Evolutionary conservation across 1,140 invertebrate species (phyloP).

Genomic region (Dermatophagoides farinae): DNA sequence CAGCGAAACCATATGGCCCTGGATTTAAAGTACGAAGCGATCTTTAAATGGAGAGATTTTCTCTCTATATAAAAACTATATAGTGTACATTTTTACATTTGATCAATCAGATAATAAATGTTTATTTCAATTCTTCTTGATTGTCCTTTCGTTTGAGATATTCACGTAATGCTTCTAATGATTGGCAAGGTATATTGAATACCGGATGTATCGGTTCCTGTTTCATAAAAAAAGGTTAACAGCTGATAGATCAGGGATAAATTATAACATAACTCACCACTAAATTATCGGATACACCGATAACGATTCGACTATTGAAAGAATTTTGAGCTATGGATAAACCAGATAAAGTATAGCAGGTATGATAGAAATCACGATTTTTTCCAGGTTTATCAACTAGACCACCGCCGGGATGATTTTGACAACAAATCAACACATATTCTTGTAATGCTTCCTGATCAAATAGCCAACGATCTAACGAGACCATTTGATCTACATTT

Average conservation of each 20-base stretch:
- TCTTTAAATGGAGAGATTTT: conserved; percentile 32
- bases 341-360: conserved; percentile 87
- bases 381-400: conserved; percentile 87
- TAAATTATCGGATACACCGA: conserved; percentile 39
- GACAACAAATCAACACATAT: conserved; percentile 69
- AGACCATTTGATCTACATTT: neutral
- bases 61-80: neutral
- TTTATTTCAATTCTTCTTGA: neutral
- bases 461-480: conserved; percentile 42
- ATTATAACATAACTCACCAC: conserved; percentile 29
- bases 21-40: conserved; percentile 67
- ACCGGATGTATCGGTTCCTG: conserved; percentile 38
- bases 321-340: conserved; percentile 75
- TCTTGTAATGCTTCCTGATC: conserved; percentile 71
- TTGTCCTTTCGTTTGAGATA: conserved; percentile 24
- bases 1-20: conserved; percentile 60
- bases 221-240: conserved; percentile 18
- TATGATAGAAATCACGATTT: conserved; percentile 76
- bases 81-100: neutral
- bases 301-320: conserved; percentile 28
- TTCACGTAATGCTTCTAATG: conserved; percentile 28
- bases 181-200: conserved; percentile 39
- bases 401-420: conserved; percentile 70
- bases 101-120: conserved; percentile 1
- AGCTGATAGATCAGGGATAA: conserved; percentile 8